Percentiles rank a stretch among this genome's conserved stretches.
These are phyloP conservation scores for Mya arenaria DNA, from an alignment of 1,140 invertebrate species.

Conservation along the genomic window DNA sequence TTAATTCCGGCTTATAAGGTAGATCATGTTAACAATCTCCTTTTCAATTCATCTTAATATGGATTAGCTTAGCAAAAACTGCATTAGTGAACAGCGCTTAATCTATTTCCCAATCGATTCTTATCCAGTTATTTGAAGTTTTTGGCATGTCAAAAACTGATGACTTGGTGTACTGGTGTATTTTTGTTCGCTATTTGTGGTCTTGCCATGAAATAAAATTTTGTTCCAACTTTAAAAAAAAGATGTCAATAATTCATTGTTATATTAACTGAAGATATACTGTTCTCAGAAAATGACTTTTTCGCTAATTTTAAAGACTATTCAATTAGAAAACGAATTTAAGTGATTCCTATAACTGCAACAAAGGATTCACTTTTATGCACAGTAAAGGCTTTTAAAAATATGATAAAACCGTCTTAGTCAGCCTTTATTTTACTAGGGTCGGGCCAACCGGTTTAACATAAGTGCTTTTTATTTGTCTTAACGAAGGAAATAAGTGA, in stretches of 20 bases:
- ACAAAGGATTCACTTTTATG: neutral
- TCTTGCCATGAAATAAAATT: slow-evolving; percentile 2
- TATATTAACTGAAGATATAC: neutral
- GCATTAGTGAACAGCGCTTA: neutral
- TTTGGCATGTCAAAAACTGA: neutral
- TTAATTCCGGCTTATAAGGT: neutral
- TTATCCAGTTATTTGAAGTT: neutral
- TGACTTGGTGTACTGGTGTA: neutral
- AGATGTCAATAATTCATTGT: neutral
- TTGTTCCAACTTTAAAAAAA: neutral
- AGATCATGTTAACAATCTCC: neutral
- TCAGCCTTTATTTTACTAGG: neutral
- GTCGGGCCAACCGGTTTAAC: neutral
- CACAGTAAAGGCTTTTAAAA: slow-evolving; percentile 12
- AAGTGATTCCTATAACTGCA: neutral
- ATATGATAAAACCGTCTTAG: neutral
- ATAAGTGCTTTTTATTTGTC: neutral
- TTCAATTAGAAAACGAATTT: neutral
- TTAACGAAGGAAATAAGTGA: neutral
- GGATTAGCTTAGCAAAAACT: neutral
- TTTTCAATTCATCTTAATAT: neutral
- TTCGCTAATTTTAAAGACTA: slow-evolving; percentile 3
- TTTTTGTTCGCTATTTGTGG: slow-evolving; percentile 41
- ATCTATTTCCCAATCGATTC: neutral
- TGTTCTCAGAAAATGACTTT: neutral